phyloP scores from a whole-genome alignment of 2,113 vertebrate species.

The Scopus umbretta region DNA sequence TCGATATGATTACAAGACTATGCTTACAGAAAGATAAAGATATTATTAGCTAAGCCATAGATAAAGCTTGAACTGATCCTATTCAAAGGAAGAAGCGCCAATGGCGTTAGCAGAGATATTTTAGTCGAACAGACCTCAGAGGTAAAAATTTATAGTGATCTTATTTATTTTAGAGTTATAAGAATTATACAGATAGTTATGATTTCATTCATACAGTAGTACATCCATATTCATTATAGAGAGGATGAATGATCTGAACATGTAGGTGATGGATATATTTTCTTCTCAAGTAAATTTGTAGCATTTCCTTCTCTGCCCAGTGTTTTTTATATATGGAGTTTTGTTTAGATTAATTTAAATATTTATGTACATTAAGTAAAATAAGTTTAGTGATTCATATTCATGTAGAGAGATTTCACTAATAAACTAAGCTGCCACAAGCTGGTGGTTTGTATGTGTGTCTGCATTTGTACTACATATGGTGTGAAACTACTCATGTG shows the following conservation, averaged over 20 bases:
- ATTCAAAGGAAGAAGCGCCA: not conserved
- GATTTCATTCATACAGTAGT: not conserved
- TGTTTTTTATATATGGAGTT: not conserved
- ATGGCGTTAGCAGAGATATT: not conserved
- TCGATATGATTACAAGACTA: not conserved
- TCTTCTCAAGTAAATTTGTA: not conserved
- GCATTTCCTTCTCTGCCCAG: not conserved
- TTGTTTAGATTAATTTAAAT: not conserved
- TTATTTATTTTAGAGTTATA: not conserved
- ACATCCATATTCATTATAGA: not conserved
- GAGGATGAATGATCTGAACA: not conserved
- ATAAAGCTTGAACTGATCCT: not conserved
- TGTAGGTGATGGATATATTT: not conserved
- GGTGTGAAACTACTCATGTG: constrained; percentile 40
- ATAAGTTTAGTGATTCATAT: not conserved
- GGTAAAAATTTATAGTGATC: not conserved
- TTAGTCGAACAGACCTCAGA: not conserved
- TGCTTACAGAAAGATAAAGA: not conserved
- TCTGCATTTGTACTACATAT: constrained; percentile 9
- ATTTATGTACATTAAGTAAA: not conserved
- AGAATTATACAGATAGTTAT: not conserved
- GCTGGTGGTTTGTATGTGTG: not conserved
- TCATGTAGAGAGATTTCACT: not conserved
- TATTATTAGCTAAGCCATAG: not conserved
- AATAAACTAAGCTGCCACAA: not conserved